A percentile compares a stretch with the other conserved stretches of the same genome.
phyloP scores from a whole-genome alignment of 2,888 invertebrate genomes.

The Drosophila mercatorum region DNA sequence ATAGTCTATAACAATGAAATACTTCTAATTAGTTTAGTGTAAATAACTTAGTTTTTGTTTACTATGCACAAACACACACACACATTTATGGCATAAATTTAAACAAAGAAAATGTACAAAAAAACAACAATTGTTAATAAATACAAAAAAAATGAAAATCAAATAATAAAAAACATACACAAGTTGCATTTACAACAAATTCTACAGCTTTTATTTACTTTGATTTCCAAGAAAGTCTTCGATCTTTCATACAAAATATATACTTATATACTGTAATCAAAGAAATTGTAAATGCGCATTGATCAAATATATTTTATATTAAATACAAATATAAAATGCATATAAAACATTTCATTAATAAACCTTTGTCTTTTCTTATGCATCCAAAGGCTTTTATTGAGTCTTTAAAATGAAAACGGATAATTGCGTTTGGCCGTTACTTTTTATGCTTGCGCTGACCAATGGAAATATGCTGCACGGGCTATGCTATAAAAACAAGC shows the following conservation, averaged over 20 bases:
- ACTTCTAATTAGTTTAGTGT: conserved; percentile 66
- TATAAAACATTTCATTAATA: not conserved
- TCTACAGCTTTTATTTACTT: conserved; percentile 22
- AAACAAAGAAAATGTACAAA: conserved; percentile 74
- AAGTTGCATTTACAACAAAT: conserved; percentile 64
- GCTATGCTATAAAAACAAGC: not conserved
- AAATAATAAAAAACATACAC: conserved; percentile 32
- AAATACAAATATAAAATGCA: conserved; percentile 5
- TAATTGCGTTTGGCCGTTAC: not conserved
- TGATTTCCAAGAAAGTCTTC: not conserved
- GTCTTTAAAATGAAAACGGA: not conserved
- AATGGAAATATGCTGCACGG: too few relatives aligned
- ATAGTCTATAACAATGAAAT: conserved; percentile 65
- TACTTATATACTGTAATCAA: not conserved
- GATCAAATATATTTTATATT: conserved; percentile 4
- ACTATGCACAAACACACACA: conserved; percentile 63
- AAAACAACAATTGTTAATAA: conserved; percentile 70
- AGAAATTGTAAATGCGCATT: not conserved
- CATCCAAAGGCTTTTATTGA: not conserved
- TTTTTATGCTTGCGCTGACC: too few relatives aligned
- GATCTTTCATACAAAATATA: not conserved
- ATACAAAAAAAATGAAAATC: conserved; percentile 32
- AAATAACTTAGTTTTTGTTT: conserved; percentile 79
- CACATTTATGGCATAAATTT: conserved; percentile 69
- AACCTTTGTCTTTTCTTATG: not conserved